Base-by-base conservation (phyloP, 2,113 vertebrate species). In the Tachycineta bicolor region DNA sequence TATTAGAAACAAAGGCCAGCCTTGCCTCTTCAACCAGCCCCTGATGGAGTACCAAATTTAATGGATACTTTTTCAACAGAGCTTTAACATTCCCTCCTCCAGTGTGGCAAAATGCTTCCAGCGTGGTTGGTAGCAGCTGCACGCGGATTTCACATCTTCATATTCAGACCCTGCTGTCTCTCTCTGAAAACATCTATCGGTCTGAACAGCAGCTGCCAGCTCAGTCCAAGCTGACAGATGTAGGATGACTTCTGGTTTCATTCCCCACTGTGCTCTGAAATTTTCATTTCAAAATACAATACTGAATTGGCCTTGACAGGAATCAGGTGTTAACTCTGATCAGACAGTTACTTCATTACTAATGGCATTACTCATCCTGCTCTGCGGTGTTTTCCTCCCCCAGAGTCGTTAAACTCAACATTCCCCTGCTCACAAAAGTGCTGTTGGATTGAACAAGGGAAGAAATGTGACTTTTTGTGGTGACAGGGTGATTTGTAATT, bases 241-340 rank as follows among this genome's bases (percentile, higher is more conserved):
- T 37, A 41, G 87, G 73, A 80, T 80, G 79, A 63, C 55, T 80
- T 86, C 78, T 52, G 68, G 5, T 70, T 73, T 74, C 64, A 56
- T 94, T 96, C 82, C 68, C 56, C 47, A 18, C 76, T 77, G 52
- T n/a, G 82, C 78, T 83, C 85, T 56, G 75, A 93, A 93, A 90
- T 77, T 70, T 80, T 74, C 20, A 0, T 88, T 95, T 96, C 80
- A 86, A 92, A 83, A 77, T 24, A 52, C 52, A 75, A 19, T 64
- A 77, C 37, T 24, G 76, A 93, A 67, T 77, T 86, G 76, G 59
- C 88, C 94, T 70, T 83, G 64, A 67, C 91, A 83, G 74, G 87
- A 88, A 55, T 77, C 91, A 67, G 91, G 82, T 85, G 94, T 80
- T 83, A 62, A 50, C 47, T 80, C 88, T 59, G 84, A 80, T 83